These are phyloP conservation scores for Riparia riparia DNA, from an alignment of 2,113 vertebrate genomes.

Conservation along the genomic window DNA sequence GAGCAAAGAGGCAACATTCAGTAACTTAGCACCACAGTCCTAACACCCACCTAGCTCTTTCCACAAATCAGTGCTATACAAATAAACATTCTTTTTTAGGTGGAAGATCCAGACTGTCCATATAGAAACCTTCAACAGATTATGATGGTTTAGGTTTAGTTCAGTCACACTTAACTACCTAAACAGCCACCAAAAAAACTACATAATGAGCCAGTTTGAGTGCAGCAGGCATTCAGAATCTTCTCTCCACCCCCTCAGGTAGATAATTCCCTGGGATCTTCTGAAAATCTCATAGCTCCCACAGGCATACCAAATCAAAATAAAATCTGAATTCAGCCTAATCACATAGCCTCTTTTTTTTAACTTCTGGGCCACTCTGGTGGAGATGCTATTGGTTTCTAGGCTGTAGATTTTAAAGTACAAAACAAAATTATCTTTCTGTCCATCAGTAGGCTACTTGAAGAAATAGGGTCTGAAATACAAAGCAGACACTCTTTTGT, in stretches of 20 bases:
- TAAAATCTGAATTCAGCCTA: not conserved
- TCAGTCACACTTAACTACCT: not conserved
- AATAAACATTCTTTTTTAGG: not conserved
- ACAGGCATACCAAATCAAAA: not conserved
- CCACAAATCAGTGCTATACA: rapidly evolving
- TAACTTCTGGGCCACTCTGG: conserved; percentile 5
- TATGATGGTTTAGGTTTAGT: not conserved
- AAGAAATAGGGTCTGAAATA: not conserved
- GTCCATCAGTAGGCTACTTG: not conserved
- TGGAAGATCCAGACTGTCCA: not conserved
- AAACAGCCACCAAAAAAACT: not conserved
- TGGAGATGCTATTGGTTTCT: not conserved
- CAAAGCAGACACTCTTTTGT: not conserved
- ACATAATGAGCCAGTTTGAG: not conserved
- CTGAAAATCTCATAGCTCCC: not conserved
- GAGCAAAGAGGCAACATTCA: not conserved
- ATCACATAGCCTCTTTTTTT: not conserved
- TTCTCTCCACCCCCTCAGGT: not conserved
- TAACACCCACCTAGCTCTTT: not conserved
- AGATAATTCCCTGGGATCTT: not conserved
- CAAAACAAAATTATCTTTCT: not conserved
- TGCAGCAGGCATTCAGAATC: not conserved
- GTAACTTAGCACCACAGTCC: not conserved
- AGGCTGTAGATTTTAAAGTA: not conserved
- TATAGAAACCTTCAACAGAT: not conserved